phyloP scores from a whole-genome alignment of 2,113 vertebrate genomes.

The Deroptyus accipitrinus region DNA sequence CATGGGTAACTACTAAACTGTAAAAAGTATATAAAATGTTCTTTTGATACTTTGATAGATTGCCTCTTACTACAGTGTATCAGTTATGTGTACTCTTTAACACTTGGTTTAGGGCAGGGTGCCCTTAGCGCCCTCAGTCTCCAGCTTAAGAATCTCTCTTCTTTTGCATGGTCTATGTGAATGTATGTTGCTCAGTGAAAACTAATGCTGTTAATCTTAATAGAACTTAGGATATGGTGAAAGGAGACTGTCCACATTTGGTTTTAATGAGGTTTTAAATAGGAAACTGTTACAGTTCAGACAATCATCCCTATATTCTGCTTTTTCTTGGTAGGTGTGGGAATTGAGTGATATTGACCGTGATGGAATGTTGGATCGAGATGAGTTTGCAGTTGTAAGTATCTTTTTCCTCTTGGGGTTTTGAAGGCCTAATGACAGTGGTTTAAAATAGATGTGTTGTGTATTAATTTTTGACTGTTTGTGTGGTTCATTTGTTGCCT shows the following conservation, averaged over 20 bases:
- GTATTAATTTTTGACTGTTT: neutral
- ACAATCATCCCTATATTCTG: neutral
- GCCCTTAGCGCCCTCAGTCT: neutral
- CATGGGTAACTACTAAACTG: neutral
- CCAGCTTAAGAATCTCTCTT: neutral
- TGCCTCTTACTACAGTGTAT: neutral
- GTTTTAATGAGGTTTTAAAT: neutral
- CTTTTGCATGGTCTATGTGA: neutral
- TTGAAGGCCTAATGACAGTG: neutral
- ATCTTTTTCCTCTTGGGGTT: neutral
- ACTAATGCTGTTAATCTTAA: neutral
- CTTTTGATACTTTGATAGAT: neutral
- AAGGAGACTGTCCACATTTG: neutral
- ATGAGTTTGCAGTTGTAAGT: conserved; percentile 99
- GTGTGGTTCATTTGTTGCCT: neutral
- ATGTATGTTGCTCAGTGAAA: neutral
- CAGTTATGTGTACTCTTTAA: neutral
- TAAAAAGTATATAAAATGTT: neutral
- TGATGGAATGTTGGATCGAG: conserved; percentile 96
- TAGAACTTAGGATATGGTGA: neutral
- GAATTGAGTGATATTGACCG: conserved; percentile 96
- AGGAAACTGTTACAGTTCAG: neutral
- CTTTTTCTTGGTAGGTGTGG: conserved; percentile 86
- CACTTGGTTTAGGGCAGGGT: neutral
- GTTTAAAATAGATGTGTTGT: neutral